Evolutionary conservation across 1,140 invertebrate genomes (phyloP).

Genomic region (Aplysia californica): DNA sequence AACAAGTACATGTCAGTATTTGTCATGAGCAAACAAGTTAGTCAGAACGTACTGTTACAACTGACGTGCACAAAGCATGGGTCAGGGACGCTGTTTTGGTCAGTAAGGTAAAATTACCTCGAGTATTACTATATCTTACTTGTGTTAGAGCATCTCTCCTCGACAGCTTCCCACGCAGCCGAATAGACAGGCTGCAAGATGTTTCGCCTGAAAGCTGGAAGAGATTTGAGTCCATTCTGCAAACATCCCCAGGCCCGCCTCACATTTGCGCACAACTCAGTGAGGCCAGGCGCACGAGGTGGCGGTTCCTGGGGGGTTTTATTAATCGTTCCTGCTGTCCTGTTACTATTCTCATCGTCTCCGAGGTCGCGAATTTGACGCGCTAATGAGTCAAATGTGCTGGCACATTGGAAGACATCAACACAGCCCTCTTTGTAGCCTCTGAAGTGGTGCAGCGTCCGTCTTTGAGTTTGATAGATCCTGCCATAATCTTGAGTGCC

Average conservation of each 20-base stretch:
- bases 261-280: not conserved
- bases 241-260: not conserved
- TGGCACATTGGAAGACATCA: not conserved
- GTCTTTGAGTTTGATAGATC: not conserved
- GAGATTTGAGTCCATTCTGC: not conserved
- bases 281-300: not conserved
- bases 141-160: conserved; percentile 2
- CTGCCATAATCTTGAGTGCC: not conserved
- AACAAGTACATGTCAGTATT: too few species aligned
- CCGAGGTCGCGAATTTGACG: not conserved
- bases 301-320: too few species aligned
- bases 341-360: not conserved
- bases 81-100: too few species aligned
- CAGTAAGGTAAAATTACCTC: too few species aligned
- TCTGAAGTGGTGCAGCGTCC: not conserved
- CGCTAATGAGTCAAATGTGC: conserved; percentile 7
- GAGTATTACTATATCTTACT: too few species aligned
- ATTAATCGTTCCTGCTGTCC: too few species aligned
- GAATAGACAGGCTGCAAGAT: not conserved
- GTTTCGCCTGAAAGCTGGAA: not conserved
- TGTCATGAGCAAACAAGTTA: too few species aligned
- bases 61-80: too few species aligned
- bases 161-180: not conserved
- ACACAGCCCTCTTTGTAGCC: not conserved
- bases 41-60: too few species aligned